Base-by-base conservation (phyloP, 2,113 vertebrate species). In the Phaethon lepturus region DNA sequence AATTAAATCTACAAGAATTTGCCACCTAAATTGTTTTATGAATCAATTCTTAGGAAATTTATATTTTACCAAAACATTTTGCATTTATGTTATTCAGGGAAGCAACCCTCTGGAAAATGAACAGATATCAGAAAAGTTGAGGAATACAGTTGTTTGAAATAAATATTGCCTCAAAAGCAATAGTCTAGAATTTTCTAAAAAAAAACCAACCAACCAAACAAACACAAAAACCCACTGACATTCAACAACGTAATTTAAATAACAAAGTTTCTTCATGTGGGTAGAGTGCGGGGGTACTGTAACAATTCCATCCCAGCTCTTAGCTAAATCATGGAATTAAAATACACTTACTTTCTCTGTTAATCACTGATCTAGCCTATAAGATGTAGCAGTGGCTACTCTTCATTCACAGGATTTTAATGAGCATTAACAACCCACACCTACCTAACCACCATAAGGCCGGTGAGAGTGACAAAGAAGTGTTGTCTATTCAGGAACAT, bases 401-500 rank as follows among this genome's bases (percentile, higher is more conserved):
- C n/a, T 45, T 87, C 8, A 59, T 42, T 74, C 25, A 25, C 5
- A 47, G 9, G 17, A 78, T 74, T 83, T 77, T 58, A 44, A 40
- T 24, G 7, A 53, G 38, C 1, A 2, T 33, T 44, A 52, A 15
- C 53, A 49, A 24, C 8, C 23, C 52, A 44, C 42, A 85, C 13
- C 1, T 31, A 60, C 2, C 11, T 19, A 69, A 52, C 6, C 44
- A 33, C 11, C 31, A 9, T 3, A 55, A 77, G 49, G 2, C 23
- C 53, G 9, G 10, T n/a, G 19, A 79, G 17, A n/a, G 13, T 11
- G 25, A 38, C 40, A 81, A 13, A 38, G 42, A 25, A 29, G 9
- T 3, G 7, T 18, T 20, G 8, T 17, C 28, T 64, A 5, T n/a
- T 71, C 31, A 45, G 23, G 42, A 81, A 13, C 1, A 0, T 8